These are phyloP conservation scores for Thamnaconus septentrionalis DNA, from an alignment of 2,113 vertebrate genomes.

Conservation along the genomic window DNA sequence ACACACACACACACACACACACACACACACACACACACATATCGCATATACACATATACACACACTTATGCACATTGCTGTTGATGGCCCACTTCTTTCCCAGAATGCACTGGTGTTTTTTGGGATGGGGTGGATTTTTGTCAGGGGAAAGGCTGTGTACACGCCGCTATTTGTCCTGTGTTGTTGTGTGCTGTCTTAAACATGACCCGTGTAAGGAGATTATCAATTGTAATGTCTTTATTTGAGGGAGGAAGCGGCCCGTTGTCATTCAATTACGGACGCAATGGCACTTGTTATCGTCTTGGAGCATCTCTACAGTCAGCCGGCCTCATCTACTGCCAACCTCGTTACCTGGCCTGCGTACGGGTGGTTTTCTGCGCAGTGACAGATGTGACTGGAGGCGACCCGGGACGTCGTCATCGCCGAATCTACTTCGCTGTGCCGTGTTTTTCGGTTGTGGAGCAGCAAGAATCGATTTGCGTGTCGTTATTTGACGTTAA, in stretches of 20 bases:
- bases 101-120: conserved; percentile 39
- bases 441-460: too few species aligned
- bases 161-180: conserved; percentile 60
- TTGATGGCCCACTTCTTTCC: conserved; percentile 32
- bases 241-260: conserved; percentile 22
- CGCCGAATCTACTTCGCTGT: too few species aligned
- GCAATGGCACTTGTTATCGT: conserved; percentile 1
- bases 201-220: conserved; percentile 61
- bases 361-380: background rate
- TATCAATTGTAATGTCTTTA: conserved; percentile 39
- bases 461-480: too few species aligned
- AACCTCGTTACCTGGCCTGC: background rate
- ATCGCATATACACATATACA: conserved; percentile 1
- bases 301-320: background rate
- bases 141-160: conserved; percentile 40
- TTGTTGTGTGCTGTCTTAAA: conserved; percentile 61
- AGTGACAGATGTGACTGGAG: too few species aligned
- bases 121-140: conserved; percentile 27
- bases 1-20: conserved; percentile 12
- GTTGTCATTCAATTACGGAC: conserved; percentile 8
- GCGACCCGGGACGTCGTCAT: too few species aligned
- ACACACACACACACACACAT: conserved; percentile 23
- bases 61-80: conserved; percentile 19
- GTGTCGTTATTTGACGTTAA: too few species aligned
- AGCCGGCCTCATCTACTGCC: background rate